Percentiles rank a stretch among this genome's conserved stretches.
These are phyloP conservation scores for Lutjanus campechanus DNA, from an alignment of 2,797 vertebrate species.

Conservation along the genomic window DNA sequence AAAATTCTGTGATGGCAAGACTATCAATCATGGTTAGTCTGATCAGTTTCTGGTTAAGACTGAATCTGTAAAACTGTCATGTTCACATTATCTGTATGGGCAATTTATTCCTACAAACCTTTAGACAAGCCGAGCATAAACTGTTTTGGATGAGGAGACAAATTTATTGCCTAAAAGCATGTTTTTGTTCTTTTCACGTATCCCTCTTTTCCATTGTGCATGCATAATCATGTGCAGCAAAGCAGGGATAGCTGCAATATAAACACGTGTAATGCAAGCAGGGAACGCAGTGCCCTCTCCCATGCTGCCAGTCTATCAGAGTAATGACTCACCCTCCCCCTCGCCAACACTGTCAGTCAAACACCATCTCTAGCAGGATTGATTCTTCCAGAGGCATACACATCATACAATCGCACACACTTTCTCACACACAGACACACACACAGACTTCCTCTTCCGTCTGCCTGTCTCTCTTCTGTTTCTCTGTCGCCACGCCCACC, in stretches of 20 bases:
- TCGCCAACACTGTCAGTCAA: conserved; percentile 74
- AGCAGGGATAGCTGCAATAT: conserved; percentile 28
- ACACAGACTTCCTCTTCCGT: not conserved
- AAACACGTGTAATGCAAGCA: conserved; percentile 53
- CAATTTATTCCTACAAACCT: conserved; percentile 6
- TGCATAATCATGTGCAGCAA: conserved; percentile 34
- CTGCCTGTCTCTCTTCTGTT: conserved; percentile 27
- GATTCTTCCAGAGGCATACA: conserved; percentile 63
- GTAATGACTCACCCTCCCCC: conserved; percentile 62
- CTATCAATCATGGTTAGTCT: not conserved
- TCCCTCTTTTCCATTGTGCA: conserved; percentile 6
- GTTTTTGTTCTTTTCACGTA: conserved; percentile 16
- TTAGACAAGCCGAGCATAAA: conserved; percentile 9
- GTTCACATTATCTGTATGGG: not conserved
- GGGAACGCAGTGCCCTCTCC: conserved; percentile 53
- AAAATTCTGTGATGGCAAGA: not conserved
- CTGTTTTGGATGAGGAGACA: conserved; percentile 4
- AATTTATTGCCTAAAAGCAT: conserved; percentile 11
- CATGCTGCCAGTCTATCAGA: conserved; percentile 68
- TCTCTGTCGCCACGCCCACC: conserved; percentile 47
- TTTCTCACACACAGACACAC: not conserved
- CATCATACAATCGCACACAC: conserved; percentile 20
- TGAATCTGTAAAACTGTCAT: conserved; percentile 22
- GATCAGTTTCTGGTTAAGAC: not conserved
- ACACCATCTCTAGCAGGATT: conserved; percentile 61